phyloP scores from a whole-genome alignment of 2,888 invertebrate species.

The Spatulosminthurus flaviceps region DNA sequence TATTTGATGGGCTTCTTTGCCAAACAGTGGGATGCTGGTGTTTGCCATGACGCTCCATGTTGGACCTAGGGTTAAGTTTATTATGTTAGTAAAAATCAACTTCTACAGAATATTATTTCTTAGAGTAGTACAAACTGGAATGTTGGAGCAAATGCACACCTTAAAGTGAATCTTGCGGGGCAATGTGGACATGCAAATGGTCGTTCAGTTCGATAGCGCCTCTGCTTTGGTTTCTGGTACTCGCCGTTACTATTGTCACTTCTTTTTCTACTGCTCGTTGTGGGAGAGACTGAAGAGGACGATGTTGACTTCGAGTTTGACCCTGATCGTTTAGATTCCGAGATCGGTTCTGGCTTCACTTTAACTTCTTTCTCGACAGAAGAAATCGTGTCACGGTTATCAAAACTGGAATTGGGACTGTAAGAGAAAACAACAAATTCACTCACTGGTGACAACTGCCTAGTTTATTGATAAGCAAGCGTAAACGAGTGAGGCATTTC shows the following conservation, averaged over 20 bases:
- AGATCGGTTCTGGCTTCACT: slow-evolving; percentile 37
- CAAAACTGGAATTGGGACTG: slow-evolving; percentile 47
- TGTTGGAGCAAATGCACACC: slow-evolving; percentile 65
- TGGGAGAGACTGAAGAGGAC: slow-evolving; percentile 47
- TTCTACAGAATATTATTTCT: not conserved
- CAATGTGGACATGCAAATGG: slow-evolving; percentile 92
- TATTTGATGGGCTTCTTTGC: slow-evolving; percentile 75
- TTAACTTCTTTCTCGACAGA: slow-evolving; percentile 40
- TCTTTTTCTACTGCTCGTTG: slow-evolving; percentile 39
- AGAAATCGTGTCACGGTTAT: slow-evolving; percentile 37
- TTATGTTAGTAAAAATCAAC: not conserved
- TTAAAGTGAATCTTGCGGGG: slow-evolving; percentile 85
- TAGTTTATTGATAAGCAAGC: no score
- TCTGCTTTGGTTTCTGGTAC: slow-evolving; percentile 82
- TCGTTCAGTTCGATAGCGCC: slow-evolving; percentile 87
- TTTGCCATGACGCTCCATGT: slow-evolving; percentile 94
- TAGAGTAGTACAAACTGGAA: no score
- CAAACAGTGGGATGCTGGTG: slow-evolving; percentile 92
- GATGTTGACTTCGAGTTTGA: slow-evolving; percentile 41
- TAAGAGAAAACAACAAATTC: slow-evolving; percentile 19
- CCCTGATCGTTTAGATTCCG: slow-evolving; percentile 32
- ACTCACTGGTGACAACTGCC: no score
- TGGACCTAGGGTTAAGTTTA: no score
- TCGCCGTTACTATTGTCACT: slow-evolving; percentile 46
- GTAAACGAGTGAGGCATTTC: no score